These are phyloP conservation scores for Pluvialis apricaria DNA, from an alignment of 2,113 vertebrate genomes.

Conservation along the genomic window DNA sequence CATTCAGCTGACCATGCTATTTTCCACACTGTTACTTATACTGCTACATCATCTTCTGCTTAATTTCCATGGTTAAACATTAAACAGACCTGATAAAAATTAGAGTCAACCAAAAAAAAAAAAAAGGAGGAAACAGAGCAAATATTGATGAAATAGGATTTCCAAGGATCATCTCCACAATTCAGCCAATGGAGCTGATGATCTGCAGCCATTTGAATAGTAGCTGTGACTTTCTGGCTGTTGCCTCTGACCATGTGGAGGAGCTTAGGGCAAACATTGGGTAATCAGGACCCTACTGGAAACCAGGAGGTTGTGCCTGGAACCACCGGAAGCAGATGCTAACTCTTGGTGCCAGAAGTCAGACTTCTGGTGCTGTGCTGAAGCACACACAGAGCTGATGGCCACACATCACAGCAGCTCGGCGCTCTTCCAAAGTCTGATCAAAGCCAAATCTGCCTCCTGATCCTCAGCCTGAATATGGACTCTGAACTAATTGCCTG, in stretches of 20 bases:
- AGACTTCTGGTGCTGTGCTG: not conserved
- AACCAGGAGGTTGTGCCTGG: not conserved
- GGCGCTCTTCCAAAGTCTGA: not conserved
- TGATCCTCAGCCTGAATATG: not conserved
- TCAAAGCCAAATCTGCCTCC: not conserved
- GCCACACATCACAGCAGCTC: not conserved
- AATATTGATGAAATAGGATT: not conserved
- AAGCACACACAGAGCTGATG: not conserved
- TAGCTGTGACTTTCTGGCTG: not conserved
- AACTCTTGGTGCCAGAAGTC: not conserved
- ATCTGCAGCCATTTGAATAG: not conserved
- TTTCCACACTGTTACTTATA: not conserved
- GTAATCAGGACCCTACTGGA: not conserved
- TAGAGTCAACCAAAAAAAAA: not conserved
- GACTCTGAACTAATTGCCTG: not conserved
- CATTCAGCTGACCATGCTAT: not conserved
- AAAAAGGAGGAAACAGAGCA: not conserved
- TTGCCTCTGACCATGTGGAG: not conserved
- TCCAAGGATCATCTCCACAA: not conserved
- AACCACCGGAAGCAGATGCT: not conserved
- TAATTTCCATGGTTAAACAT: slow-evolving; percentile 39
- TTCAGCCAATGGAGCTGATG: not conserved
- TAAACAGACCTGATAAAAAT: slow-evolving; percentile 17
- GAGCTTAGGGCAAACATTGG: not conserved
- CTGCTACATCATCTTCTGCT: not conserved